Conservation (phyloP, 2,888 invertebrate species). For the Acanthosepion lycidas region DNA sequence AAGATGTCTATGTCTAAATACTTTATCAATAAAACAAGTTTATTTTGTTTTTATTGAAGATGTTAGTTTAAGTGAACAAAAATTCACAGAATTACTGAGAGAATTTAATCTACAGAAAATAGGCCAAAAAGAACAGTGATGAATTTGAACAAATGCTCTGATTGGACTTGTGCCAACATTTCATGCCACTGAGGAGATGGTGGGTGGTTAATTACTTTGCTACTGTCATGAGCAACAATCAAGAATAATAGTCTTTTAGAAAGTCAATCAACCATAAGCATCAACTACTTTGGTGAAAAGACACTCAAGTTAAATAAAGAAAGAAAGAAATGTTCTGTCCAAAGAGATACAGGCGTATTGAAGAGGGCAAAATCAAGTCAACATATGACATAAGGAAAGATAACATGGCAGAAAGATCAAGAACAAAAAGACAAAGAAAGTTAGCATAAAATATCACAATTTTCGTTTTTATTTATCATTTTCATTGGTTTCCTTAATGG, state of each 20-base stretch:
- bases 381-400: not conserved
- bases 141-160: not conserved
- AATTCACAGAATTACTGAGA: too few species aligned
- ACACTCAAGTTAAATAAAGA: not conserved
- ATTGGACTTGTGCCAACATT: not conserved
- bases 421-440: not conserved
- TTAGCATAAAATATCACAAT: not conserved
- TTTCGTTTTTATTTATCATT: not conserved
- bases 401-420: not conserved
- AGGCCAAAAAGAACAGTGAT: too few species aligned
- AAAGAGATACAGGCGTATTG: too few species aligned
- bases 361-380: not conserved
- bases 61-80: too few species aligned
- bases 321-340: not conserved
- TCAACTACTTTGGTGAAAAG: not conserved
- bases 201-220: not conserved
- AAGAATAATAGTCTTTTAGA: not conserved
- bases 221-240: not conserved
- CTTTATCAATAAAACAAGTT: too few species aligned
- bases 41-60: too few species aligned
- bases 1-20: too few species aligned
- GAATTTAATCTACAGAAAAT: too few species aligned
- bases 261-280: not conserved
- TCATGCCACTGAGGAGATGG: not conserved
- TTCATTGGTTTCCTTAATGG: not conserved